Conservation (phyloP, 92 coral and sea anemone genomes). For the Meandrina meandrites region DNA sequence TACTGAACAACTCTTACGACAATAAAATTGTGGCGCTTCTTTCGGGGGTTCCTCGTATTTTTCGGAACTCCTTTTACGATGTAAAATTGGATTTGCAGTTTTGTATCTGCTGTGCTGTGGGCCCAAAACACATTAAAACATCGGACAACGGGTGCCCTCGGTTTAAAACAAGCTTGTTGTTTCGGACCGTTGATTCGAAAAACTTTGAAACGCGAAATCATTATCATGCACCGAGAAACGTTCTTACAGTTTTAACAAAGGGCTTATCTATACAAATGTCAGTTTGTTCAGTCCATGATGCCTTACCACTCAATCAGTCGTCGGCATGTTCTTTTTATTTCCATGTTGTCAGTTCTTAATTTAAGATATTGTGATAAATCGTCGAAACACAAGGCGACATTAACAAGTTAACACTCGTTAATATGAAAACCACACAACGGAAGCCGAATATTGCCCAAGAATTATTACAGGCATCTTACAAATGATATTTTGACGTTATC, state of each 20-base stretch:
- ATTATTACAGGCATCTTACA: too few species aligned
- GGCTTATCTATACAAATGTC: conserved; percentile 3
- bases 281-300: neutral
- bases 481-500: neutral
- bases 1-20: too few species aligned
- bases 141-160: neutral
- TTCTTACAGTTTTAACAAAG: neutral
- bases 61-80: too few species aligned
- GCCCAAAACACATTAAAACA: neutral
- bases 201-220: neutral
- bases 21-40: too few species aligned
- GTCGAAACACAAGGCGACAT: neutral
- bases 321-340: neutral
- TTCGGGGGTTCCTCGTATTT: too few species aligned
- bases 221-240: neutral
- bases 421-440: conserved; percentile 1
- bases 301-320: neutral
- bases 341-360: neutral
- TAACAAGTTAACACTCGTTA: conserved; percentile 3
- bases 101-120: neutral
- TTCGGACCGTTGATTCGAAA: neutral
- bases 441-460: conserved; percentile 1
- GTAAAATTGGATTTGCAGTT: neutral
- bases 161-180: neutral
- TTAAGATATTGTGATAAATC: conserved; percentile 2